These are phyloP conservation scores for Chamaetylas fuelleborni DNA, from an alignment of 2,113 vertebrate species.

Conservation along the genomic window DNA sequence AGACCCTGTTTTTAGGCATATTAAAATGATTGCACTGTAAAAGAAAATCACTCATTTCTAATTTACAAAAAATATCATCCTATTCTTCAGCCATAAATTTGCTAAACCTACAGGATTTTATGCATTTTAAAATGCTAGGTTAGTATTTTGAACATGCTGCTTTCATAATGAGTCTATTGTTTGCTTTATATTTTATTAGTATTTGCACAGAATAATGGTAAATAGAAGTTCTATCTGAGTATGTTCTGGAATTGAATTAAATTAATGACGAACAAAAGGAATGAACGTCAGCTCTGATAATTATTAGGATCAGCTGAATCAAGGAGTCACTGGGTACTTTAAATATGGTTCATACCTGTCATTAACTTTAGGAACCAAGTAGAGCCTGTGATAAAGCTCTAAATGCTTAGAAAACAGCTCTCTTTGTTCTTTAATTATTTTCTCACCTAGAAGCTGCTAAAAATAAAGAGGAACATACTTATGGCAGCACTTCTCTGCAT, in stretches of 20 bases:
- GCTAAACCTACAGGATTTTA: background rate
- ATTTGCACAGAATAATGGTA: slow-evolving; percentile 14
- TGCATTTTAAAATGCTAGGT: background rate
- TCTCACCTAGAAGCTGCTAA: background rate
- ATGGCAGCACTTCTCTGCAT: background rate
- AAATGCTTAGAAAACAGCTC: background rate
- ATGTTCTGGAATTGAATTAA: slow-evolving; percentile 14
- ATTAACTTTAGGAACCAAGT: background rate
- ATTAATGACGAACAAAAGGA: background rate
- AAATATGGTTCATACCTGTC: background rate
- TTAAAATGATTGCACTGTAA: background rate
- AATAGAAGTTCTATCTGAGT: slow-evolving; percentile 2
- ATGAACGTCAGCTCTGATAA: background rate
- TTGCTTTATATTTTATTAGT: slow-evolving; percentile 8
- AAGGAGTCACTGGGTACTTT: background rate
- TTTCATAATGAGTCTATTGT: slow-evolving; percentile 8
- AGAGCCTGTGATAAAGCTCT: background rate
- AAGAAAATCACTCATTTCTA: background rate
- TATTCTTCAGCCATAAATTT: background rate
- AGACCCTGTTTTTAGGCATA: background rate
- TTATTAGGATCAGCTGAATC: background rate
- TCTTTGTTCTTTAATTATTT: background rate
- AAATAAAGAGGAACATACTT: background rate
- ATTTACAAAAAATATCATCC: background rate
- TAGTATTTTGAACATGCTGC: background rate